These are phyloP conservation scores for Ectemnius lituratus DNA, from an alignment of 2,888 invertebrate species.

Conservation along the genomic window DNA sequence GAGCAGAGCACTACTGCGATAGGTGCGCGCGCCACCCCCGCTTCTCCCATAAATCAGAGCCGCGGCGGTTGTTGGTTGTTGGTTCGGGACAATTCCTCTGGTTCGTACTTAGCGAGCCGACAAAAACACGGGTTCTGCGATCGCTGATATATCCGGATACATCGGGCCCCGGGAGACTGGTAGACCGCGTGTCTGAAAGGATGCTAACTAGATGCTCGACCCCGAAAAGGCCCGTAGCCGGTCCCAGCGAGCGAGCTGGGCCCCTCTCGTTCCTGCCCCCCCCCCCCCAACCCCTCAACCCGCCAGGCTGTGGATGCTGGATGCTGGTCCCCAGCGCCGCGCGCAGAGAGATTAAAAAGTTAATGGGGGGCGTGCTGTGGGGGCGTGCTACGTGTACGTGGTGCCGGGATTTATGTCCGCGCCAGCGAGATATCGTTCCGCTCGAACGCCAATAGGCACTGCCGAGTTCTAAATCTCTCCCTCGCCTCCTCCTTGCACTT, in stretches of 20 bases:
- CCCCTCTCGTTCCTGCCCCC: constrained; percentile 28
- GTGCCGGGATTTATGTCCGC: constrained; percentile 77
- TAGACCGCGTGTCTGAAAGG: constrained; percentile 66
- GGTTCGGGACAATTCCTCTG: constrained; percentile 29
- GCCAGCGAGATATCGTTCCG: constrained; percentile 76
- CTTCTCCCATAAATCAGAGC: not conserved
- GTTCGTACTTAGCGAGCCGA: constrained; percentile 32
- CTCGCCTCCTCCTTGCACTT: constrained; percentile 43
- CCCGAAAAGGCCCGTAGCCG: constrained; percentile 59
- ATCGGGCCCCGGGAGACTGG: constrained; percentile 44
- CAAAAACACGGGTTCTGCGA: constrained; percentile 54
- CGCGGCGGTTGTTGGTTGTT: constrained; percentile 6
- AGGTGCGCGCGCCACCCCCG: constrained; percentile 31
- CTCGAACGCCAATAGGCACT: constrained; percentile 75
- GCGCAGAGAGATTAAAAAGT: constrained; percentile 76
- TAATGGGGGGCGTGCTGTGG: constrained; percentile 77
- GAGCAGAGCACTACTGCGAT: constrained; percentile 21
- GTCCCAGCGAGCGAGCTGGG: constrained; percentile 1
- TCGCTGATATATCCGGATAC: constrained; percentile 59
- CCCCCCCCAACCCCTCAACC: constrained; percentile 40
- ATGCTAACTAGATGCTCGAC: constrained; percentile 65
- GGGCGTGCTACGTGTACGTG: constrained; percentile 77
- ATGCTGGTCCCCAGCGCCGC: constrained; percentile 43
- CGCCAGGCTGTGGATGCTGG: constrained; percentile 56
- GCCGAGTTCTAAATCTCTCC: constrained; percentile 71